A percentile compares a stretch with the other conserved stretches of the same genome.
Conservation (phyloP, 1,140 invertebrate genomes). For the Euwallacea fornicatus region DNA sequence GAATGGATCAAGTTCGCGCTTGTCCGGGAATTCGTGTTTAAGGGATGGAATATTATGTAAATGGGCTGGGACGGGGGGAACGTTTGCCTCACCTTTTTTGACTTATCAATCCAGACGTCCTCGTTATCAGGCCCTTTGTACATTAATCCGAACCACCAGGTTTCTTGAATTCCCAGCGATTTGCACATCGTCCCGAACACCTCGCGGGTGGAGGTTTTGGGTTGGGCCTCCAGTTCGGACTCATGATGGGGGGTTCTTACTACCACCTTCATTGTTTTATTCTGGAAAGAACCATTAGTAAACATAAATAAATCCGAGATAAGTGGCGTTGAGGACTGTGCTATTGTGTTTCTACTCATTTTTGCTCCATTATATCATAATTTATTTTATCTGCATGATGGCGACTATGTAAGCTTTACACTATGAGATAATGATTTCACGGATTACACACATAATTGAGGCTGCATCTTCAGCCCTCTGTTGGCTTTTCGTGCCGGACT, state of each 20-base stretch:
- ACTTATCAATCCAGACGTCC: constrained; percentile 51
- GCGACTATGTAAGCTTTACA: no score
- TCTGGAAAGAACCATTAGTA: constrained; percentile 12
- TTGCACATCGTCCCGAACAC: constrained; percentile 49
- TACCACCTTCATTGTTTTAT: constrained; percentile 43
- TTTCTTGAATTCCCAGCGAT: constrained; percentile 49
- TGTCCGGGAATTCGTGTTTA: not conserved
- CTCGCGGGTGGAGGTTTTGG: constrained; percentile 45
- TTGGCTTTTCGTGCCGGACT: no score
- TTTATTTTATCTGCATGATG: no score
- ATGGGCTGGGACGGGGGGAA: not conserved
- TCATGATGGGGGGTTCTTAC: constrained; percentile 45
- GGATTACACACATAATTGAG: no score
- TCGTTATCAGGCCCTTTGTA: constrained; percentile 45
- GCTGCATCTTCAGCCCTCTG: no score
- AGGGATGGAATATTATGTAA: not conserved
- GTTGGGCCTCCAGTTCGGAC: constrained; percentile 44
- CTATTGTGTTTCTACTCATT: no score
- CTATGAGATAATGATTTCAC: no score
- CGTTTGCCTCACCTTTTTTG: constrained; percentile 48
- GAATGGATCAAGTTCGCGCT: not conserved
- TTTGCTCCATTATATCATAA: no score
- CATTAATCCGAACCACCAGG: constrained; percentile 52
- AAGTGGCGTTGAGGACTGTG: no score
- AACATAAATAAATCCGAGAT: no score